Conservation (phyloP, 2,888 invertebrate genomes). For the Byasa hedistus region DNA sequence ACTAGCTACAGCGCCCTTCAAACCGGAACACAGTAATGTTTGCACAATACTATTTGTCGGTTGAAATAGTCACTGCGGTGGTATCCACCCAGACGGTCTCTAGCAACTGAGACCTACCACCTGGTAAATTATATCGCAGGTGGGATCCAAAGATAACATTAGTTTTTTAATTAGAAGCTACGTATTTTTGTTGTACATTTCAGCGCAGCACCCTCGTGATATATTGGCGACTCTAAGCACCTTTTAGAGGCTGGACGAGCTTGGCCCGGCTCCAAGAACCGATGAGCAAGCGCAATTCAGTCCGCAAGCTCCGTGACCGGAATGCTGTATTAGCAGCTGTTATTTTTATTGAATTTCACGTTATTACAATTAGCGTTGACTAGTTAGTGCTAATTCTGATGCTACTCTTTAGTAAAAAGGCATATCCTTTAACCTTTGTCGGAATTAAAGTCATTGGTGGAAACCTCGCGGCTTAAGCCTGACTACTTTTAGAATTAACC, state of each 20-base stretch:
- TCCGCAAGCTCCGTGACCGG: conserved; percentile 32
- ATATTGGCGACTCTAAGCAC: conserved; percentile 42
- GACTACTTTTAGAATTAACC: no score
- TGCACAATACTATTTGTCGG: no score
- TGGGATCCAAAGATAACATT: conserved; percentile 6
- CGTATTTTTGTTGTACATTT: conserved; percentile 22
- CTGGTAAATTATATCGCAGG: no score
- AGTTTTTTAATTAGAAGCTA: conserved; percentile 19
- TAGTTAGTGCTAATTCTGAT: not conserved
- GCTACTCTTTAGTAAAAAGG: not conserved
- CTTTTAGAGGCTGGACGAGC: conserved; percentile 41
- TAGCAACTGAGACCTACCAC: no score
- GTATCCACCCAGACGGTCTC: no score
- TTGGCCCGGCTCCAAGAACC: conserved; percentile 37
- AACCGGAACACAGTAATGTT: no score
- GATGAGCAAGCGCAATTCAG: conserved; percentile 33
- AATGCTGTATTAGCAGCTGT: conserved; percentile 35
- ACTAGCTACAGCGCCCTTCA: no score
- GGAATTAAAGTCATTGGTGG: no score
- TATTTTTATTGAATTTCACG: conserved; percentile 34
- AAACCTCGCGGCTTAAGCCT: no score
- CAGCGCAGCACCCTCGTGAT: conserved; percentile 30
- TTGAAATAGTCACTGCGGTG: no score
- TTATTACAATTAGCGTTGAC: not conserved
- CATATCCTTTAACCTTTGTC: no score